Evolutionary conservation across 1,140 invertebrate genomes (phyloP).

Genomic region (Scaptomyza graminum): DNA sequence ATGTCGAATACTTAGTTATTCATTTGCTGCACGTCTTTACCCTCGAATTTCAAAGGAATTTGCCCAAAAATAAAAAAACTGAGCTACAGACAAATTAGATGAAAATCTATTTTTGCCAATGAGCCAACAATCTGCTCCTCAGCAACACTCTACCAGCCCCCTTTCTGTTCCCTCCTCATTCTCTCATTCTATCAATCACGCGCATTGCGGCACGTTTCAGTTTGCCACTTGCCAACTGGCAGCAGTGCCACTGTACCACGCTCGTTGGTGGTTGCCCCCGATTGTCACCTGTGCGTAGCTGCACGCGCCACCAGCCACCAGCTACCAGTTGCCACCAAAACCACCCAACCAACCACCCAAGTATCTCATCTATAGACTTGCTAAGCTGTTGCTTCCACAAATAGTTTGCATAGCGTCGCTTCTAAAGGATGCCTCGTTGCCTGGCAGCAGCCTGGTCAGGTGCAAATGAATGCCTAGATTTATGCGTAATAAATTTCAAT

Average conservation of each 20-base stretch:
- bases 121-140: constrained; percentile 30
- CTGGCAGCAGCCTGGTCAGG: constrained; percentile 47
- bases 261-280: constrained; percentile 26
- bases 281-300: constrained; percentile 70
- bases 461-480: constrained; percentile 81
- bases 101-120: constrained; percentile 63
- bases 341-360: neutral
- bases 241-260: neutral
- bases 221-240: constrained; percentile 12
- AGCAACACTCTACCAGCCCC: neutral
- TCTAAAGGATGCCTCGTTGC: constrained; percentile 19
- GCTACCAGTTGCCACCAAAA: constrained; percentile 1
- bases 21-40: constrained; percentile 60
- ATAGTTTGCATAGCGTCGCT: constrained; percentile 73
- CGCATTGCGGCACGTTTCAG: constrained; percentile 64
- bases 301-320: constrained; percentile 45
- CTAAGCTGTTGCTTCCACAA: constrained; percentile 59
- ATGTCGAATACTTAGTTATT: constrained; percentile 41
- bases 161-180: neutral
- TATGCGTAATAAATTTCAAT: constrained; percentile 83
- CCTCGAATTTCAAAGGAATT: constrained; percentile 60
- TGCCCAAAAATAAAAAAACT: constrained; percentile 19
- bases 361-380: constrained; percentile 1
- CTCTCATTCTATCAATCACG: constrained; percentile 42
- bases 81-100: constrained; percentile 44